A percentile compares a stretch with the other conserved stretches of the same genome.
These are phyloP conservation scores for Phragmatobia fuliginosa DNA, from an alignment of 2,888 invertebrate species.

Conservation along the genomic window DNA sequence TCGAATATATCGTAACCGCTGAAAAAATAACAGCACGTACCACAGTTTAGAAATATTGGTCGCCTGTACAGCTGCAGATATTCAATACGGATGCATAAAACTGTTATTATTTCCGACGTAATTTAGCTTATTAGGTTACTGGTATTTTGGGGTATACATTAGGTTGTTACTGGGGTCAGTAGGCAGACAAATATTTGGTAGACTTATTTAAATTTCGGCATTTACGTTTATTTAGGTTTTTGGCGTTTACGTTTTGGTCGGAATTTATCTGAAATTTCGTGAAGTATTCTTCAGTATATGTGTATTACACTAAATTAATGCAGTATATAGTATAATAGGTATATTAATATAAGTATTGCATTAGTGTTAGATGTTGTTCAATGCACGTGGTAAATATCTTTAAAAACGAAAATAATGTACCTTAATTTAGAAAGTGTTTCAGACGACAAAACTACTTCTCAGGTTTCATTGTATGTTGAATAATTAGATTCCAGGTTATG, in stretches of 20 bases:
- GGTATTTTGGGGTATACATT: constrained; percentile 8
- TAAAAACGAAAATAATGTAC: too few species aligned
- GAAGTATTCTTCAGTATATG: too few species aligned
- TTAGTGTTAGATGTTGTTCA: too few species aligned
- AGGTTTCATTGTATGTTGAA: background rate
- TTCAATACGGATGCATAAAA: background rate
- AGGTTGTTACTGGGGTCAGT: constrained; percentile 9
- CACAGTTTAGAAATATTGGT: background rate
- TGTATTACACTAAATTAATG: too few species aligned
- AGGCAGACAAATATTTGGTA: background rate
- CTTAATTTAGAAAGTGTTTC: too few species aligned
- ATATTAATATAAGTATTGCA: too few species aligned
- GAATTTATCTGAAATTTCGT: too few species aligned
- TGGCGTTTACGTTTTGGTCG: too few species aligned
- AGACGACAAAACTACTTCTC: too few species aligned
- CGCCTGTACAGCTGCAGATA: background rate
- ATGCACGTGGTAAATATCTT: too few species aligned
- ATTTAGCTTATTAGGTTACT: constrained; percentile 12
- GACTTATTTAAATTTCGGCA: background rate
- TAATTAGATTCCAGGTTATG: background rate
- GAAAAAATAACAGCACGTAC: background rate
- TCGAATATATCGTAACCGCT: background rate
- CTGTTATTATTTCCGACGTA: background rate
- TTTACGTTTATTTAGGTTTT: too few species aligned
- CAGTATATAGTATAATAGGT: too few species aligned